Evolutionary conservation across 2,888 invertebrate genomes (phyloP).

Genomic region (Tubulanus polymorphus): DNA sequence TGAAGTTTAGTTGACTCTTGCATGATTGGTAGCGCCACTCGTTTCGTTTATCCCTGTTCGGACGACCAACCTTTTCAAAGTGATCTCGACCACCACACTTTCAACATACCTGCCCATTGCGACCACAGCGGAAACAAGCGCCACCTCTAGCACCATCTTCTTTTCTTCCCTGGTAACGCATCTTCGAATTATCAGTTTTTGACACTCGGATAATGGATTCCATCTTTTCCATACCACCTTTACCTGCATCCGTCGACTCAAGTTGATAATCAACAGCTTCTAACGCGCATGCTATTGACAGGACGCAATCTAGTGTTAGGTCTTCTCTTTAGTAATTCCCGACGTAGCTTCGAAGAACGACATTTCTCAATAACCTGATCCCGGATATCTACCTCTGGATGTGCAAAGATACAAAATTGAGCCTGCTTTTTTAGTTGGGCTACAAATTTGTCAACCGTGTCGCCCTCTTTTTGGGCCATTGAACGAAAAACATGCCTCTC

Average conservation of each 20-base stretch:
- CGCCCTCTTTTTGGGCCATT: background rate
- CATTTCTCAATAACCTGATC: background rate
- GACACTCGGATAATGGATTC: background rate
- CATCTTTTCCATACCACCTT: background rate
- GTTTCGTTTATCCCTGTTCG: background rate
- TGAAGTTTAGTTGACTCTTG: too few relatives aligned
- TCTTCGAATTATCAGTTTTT: background rate
- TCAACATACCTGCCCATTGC: background rate
- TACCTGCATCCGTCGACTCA: background rate
- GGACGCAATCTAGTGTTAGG: background rate
- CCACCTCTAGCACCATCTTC: background rate
- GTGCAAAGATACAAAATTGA: background rate
- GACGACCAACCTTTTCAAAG: background rate
- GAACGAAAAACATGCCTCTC: slow-evolving; percentile 5
- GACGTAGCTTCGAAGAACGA: background rate
- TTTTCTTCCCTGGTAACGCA: background rate
- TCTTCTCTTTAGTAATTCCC: background rate
- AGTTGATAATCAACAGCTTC: background rate
- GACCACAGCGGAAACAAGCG: background rate
- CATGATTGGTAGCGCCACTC: background rate
- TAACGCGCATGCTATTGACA: background rate
- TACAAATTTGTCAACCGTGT: background rate
- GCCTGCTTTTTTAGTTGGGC: background rate
- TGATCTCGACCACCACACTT: background rate
- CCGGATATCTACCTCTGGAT: background rate